These are phyloP conservation scores for Kryptolebias ocellatus DNA, from an alignment of 2,797 vertebrate genomes.

Conservation along the genomic window DNA sequence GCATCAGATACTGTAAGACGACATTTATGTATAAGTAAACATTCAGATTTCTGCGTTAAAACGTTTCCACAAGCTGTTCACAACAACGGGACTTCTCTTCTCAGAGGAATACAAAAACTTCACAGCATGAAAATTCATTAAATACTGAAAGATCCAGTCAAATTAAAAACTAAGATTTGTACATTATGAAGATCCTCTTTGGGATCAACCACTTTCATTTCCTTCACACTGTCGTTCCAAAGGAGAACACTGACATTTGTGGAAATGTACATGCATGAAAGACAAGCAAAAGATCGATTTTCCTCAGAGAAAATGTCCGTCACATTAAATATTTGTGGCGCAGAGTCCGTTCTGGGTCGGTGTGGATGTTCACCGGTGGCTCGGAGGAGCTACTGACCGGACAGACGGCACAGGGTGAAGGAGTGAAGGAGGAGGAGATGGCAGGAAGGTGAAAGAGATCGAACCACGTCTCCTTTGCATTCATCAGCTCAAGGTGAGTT, in stretches of 20 bases:
- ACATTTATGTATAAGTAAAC: constrained; percentile 74
- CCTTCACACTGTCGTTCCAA: constrained; percentile 35
- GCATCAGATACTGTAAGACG: constrained; percentile 50
- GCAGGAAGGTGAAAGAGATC: constrained; percentile 1
- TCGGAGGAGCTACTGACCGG: constrained; percentile 23
- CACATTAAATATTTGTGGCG: constrained; percentile 33
- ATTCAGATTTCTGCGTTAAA: constrained; percentile 31
- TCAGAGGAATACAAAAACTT: constrained; percentile 61
- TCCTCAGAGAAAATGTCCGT: constrained; percentile 60
- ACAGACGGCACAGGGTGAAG: constrained; percentile 17
- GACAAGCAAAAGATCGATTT: constrained; percentile 71
- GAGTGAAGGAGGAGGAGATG: not conserved
- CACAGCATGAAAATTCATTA: constrained; percentile 56
- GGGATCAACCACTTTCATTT: constrained; percentile 41
- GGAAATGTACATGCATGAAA: constrained; percentile 78
- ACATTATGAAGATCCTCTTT: constrained; percentile 61
- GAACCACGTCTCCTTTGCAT: constrained; percentile 49
- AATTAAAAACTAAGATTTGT: constrained; percentile 44
- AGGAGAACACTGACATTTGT: constrained; percentile 29
- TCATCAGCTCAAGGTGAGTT: constrained; percentile 56
- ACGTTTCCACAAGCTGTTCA: constrained; percentile 52
- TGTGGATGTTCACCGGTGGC: constrained; percentile 1
- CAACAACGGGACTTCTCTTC: constrained; percentile 47
- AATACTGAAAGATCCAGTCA: constrained; percentile 62
- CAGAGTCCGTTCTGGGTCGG: constrained; percentile 38